Evolutionary conservation across 2,888 invertebrate species (phyloP).

Genomic region (Platycnemis pennipes): DNA sequence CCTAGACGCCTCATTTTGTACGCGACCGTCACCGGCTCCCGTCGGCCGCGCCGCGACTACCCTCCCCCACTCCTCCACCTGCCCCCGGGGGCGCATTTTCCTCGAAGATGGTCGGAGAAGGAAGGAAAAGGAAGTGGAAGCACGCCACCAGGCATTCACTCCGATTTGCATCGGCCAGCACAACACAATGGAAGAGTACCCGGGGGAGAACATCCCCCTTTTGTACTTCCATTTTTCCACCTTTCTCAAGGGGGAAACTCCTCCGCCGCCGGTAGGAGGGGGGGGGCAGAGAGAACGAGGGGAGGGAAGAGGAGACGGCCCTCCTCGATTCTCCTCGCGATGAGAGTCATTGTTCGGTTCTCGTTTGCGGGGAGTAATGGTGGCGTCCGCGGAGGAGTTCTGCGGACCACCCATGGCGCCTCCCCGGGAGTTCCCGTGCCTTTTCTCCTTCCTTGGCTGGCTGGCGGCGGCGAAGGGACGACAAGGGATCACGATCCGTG

Average conservation of each 20-base stretch:
- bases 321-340: too few relatives aligned
- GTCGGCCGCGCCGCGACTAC: not conserved
- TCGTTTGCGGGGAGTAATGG: slow-evolving; percentile 2
- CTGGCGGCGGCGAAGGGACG: not conserved
- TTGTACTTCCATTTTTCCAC: not conserved
- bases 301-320: not conserved
- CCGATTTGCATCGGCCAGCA: slow-evolving; percentile 5
- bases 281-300: not conserved
- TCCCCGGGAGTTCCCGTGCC: slow-evolving; percentile 43
- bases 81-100: not conserved
- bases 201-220: not conserved
- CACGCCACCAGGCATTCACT: not conserved
- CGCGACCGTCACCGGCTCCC: not conserved
- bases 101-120: not conserved
- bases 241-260: not conserved
- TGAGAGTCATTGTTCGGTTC: slow-evolving; percentile 4
- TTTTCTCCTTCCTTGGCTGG: not conserved
- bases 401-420: slow-evolving; percentile 62
- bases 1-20: not conserved
- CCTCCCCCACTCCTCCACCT: not conserved
- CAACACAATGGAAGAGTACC: not conserved
- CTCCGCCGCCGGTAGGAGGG: not conserved
- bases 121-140: not conserved
- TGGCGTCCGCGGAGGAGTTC: not conserved
- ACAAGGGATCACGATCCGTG: slow-evolving; percentile 39